Evolutionary conservation across 2,113 vertebrate genomes (phyloP).

Genomic region (Salvator merianae): DNA sequence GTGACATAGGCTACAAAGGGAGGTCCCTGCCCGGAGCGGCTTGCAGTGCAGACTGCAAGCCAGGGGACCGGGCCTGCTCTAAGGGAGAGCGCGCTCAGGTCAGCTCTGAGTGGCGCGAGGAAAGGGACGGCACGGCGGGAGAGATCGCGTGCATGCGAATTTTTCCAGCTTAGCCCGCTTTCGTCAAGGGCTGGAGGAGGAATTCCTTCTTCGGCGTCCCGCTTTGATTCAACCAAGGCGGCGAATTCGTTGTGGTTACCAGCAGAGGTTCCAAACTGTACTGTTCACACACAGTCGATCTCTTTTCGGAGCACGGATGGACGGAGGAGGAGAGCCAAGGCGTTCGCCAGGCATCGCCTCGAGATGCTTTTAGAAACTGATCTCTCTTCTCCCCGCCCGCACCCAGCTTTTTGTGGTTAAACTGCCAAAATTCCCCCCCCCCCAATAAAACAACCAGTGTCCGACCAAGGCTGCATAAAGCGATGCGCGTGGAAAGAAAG

Average conservation of each 20-base stretch:
- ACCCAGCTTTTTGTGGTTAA: neutral
- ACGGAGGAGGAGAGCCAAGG: neutral
- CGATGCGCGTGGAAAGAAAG: neutral
- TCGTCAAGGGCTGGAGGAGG: neutral
- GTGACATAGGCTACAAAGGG: neutral
- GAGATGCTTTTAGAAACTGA: neutral
- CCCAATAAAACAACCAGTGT: neutral
- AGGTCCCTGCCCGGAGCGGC: neutral
- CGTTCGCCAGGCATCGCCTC: neutral
- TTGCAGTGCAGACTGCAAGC: neutral
- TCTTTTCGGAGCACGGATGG: too few relatives aligned
- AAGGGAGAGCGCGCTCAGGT: too few relatives aligned
- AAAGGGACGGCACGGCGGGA: neutral
- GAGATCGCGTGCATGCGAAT: neutral
- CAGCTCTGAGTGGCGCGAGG: neutral
- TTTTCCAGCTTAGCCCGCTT: neutral
- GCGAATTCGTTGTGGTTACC: neutral
- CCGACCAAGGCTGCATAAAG: neutral
- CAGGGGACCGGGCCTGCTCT: too few relatives aligned
- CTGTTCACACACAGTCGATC: too few relatives aligned
- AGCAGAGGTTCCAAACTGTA: neutral
- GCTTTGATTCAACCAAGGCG: too few relatives aligned
- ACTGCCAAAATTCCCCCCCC: neutral
- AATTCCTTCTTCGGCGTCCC: too few relatives aligned
- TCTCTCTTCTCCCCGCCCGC: too few relatives aligned